Evolutionary conservation across 2,888 invertebrate genomes (phyloP).

Genomic region (Osmoderma eremita): DNA sequence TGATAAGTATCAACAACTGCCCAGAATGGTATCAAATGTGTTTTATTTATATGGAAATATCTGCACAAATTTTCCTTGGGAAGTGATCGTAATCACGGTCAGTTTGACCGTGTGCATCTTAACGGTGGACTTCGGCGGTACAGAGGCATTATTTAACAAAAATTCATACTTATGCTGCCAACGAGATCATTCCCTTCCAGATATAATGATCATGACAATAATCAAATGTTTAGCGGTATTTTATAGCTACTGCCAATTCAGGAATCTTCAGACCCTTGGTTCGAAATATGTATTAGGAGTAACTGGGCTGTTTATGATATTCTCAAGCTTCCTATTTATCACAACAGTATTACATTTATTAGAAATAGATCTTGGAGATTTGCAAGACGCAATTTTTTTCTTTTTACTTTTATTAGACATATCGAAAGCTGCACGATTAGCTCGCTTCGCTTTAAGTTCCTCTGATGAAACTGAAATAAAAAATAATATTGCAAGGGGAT

Average conservation of each 20-base stretch:
- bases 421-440: conserved; percentile 88
- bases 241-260: conserved; percentile 92
- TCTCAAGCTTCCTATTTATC: conserved; percentile 92
- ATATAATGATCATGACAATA: conserved; percentile 89
- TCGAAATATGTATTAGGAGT: conserved; percentile 87
- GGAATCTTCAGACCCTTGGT: conserved; percentile 86
- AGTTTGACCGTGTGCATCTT: conserved; percentile 82
- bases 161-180: conserved; percentile 30
- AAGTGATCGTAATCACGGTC: conserved; percentile 87
- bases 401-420: conserved; percentile 91
- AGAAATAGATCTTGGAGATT: conserved; percentile 84
- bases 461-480: conserved; percentile 84
- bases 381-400: conserved; percentile 92
- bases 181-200: conserved; percentile 68
- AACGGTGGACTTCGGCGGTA: conserved; percentile 70
- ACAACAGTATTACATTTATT: conserved; percentile 89
- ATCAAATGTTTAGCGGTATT: conserved; percentile 89
- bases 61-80: conserved; percentile 93
- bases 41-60: conserved; percentile 87
- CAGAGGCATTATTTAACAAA: conserved; percentile 55
- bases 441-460: conserved; percentile 82
- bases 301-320: conserved; percentile 87
- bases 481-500: conserved; percentile 86
- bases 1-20: neutral
- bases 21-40: conserved; percentile 67